Evolutionary conservation across 1,140 invertebrate genomes (phyloP).

Genomic region (Antheraea pernyi): DNA sequence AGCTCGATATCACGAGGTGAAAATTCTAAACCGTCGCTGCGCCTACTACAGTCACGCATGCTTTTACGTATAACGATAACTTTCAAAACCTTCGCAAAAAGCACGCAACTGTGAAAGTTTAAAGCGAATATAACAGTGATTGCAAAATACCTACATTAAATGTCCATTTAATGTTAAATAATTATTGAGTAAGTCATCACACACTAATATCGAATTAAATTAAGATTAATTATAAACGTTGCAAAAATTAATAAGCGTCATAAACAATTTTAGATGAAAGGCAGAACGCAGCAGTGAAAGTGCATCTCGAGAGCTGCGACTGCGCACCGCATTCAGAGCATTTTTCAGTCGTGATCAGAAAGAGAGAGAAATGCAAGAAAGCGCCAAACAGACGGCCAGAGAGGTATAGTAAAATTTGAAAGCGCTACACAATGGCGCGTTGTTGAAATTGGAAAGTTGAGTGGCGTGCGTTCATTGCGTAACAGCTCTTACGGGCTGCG

Average conservation of each 20-base stretch:
- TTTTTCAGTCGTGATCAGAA: conserved; percentile 67
- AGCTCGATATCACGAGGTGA: conserved; percentile 61
- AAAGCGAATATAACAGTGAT: neutral
- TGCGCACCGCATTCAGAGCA: conserved; percentile 58
- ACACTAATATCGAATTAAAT: neutral
- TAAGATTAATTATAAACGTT: conserved; percentile 2
- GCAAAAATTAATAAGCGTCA: conserved; percentile 6
- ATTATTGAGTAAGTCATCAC: too few relatives aligned
- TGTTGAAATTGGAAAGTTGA: conserved; percentile 79
- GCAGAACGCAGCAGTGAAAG: conserved; percentile 63
- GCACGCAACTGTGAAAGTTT: neutral
- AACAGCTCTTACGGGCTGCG: conserved; percentile 72
- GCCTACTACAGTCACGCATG: conserved; percentile 51
- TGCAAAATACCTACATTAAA: too few relatives aligned
- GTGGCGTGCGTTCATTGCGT: conserved; percentile 69
- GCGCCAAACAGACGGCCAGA: conserved; percentile 58
- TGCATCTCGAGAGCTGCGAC: conserved; percentile 55
- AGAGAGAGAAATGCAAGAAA: conserved; percentile 70
- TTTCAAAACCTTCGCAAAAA: conserved; percentile 27
- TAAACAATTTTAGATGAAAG: conserved; percentile 17
- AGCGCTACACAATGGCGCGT: conserved; percentile 76
- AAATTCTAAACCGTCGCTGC: conserved; percentile 52
- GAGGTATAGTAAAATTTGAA: conserved; percentile 74
- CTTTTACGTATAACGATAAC: conserved; percentile 36
- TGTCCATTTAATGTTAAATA: too few relatives aligned